Evolutionary conservation across 2,797 vertebrate genomes (phyloP).

Genomic region (Lacerta viridis): DNA sequence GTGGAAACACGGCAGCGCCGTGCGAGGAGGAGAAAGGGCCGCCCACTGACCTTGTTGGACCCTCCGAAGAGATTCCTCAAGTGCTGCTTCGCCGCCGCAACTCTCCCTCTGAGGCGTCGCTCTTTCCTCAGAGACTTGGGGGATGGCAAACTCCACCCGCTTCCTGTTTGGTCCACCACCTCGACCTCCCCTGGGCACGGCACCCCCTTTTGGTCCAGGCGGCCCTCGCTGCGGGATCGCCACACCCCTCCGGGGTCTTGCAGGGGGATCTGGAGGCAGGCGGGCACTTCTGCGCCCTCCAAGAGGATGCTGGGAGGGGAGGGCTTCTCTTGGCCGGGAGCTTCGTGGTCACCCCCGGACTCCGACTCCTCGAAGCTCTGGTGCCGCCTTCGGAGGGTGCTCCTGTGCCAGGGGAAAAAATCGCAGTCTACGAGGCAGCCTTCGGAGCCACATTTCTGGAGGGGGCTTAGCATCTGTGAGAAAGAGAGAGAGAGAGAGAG

Average conservation of each 20-base stretch:
- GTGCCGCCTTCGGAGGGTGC: constrained; percentile 32
- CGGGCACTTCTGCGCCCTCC: neutral
- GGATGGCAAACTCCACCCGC: constrained; percentile 37
- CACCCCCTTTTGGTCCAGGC: constrained; percentile 71
- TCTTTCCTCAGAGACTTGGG: constrained; percentile 64
- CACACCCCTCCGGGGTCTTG: constrained; percentile 70
- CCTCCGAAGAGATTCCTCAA: constrained; percentile 83
- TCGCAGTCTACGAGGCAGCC: constrained; percentile 83
- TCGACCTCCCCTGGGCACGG: constrained; percentile 54
- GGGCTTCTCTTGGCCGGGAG: constrained; percentile 56
- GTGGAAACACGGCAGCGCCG: no score
- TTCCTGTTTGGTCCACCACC: constrained; percentile 61
- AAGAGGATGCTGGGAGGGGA: neutral
- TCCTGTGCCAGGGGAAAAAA: constrained; percentile 75
- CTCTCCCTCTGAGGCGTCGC: constrained; percentile 66
- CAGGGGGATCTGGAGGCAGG: constrained; percentile 36
- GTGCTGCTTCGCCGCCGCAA: constrained; percentile 84
- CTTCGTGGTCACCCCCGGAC: neutral
- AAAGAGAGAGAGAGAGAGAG: neutral
- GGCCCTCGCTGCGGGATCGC: constrained; percentile 87
- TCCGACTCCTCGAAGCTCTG: constrained; percentile 14
- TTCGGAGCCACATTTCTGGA: constrained; percentile 79
- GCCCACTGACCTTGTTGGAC: constrained; percentile 57
- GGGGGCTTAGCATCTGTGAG: constrained; percentile 38
- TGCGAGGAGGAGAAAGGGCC: neutral